Evolutionary conservation across 2,888 invertebrate species (phyloP).

Genomic region (Thereva nobilitata): DNA sequence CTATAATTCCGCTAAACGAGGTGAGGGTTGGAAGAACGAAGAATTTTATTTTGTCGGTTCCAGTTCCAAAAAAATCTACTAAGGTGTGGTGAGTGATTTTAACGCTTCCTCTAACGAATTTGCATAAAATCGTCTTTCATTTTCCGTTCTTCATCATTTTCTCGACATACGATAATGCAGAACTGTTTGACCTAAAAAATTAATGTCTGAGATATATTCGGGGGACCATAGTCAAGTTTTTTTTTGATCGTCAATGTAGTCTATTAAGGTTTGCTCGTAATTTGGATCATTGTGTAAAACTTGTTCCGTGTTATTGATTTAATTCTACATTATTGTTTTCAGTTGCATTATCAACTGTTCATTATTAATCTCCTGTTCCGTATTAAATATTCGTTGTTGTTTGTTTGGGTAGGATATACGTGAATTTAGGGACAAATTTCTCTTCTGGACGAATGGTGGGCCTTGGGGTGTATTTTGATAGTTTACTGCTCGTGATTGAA

Average conservation of each 20-base stretch:
- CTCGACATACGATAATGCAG: too few relatives aligned
- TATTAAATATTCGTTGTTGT: slow-evolving; percentile 19
- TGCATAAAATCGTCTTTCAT: too few relatives aligned
- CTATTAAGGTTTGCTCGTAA: slow-evolving; percentile 1
- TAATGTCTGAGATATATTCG: slow-evolving; percentile 33
- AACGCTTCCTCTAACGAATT: too few relatives aligned
- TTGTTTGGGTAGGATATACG: slow-evolving; percentile 10
- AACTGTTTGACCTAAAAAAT: too few relatives aligned
- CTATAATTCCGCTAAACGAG: too few relatives aligned
- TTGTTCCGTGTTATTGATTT: not conserved
- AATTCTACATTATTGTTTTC: not conserved
- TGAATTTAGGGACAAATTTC: too few relatives aligned
- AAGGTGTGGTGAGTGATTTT: too few relatives aligned
- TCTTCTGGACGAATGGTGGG: slow-evolving; percentile 4
- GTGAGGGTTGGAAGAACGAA: too few relatives aligned
- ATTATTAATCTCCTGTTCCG: not conserved
- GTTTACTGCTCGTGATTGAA: slow-evolving; percentile 36
- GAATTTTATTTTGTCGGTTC: too few relatives aligned
- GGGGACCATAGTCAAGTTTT: not conserved
- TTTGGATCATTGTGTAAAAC: not conserved
- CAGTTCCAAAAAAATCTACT: too few relatives aligned
- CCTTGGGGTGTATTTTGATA: slow-evolving; percentile 36
- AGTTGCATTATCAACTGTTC: not conserved
- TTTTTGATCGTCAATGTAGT: slow-evolving; percentile 2
- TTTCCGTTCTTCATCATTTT: too few relatives aligned